Percentiles rank a stretch among this genome's conserved stretches.
Evolutionary conservation across 1,140 invertebrate species (phyloP).

Genomic region (Octopus bimaculoides): DNA sequence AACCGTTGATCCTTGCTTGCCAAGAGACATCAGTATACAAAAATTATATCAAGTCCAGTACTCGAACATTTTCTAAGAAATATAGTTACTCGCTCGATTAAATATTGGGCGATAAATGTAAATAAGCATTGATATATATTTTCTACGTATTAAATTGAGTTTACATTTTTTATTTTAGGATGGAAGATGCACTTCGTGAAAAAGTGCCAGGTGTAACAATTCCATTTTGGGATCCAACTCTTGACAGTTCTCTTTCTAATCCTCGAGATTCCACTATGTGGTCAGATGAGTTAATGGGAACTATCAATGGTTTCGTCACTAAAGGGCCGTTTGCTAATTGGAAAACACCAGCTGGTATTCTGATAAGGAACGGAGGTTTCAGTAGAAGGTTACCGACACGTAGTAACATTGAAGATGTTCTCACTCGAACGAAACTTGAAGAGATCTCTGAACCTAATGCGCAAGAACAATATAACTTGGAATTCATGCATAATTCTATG

Average conservation of each 20-base stretch:
- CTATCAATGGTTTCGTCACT: conserved; percentile 48
- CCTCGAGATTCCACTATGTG: conserved; percentile 49
- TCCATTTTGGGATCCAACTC: conserved; percentile 51
- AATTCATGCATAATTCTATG: neutral
- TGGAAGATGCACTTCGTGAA: conserved; percentile 41
- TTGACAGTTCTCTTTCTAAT: conserved; percentile 42
- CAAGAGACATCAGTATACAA: too few relatives aligned
- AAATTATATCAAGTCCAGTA: too few relatives aligned
- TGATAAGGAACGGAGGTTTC: conserved; percentile 19
- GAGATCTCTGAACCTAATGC: neutral
- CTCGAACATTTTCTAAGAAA: too few relatives aligned
- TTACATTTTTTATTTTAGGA: conserved; percentile 17
- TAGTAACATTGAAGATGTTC: neutral
- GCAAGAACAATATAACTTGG: neutral
- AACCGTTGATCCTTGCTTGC: too few relatives aligned
- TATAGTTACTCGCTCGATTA: too few relatives aligned
- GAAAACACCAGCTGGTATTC: neutral
- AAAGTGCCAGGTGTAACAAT: conserved; percentile 42
- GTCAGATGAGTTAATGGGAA: conserved; percentile 46
- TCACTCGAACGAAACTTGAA: neutral
- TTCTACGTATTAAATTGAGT: neutral
- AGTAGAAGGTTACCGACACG: neutral
- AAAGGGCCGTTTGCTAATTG: conserved; percentile 44
- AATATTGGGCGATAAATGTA: too few relatives aligned
- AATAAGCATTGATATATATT: neutral